phyloP scores from a whole-genome alignment of 2,888 invertebrate species.

The Aphidius colemani region DNA sequence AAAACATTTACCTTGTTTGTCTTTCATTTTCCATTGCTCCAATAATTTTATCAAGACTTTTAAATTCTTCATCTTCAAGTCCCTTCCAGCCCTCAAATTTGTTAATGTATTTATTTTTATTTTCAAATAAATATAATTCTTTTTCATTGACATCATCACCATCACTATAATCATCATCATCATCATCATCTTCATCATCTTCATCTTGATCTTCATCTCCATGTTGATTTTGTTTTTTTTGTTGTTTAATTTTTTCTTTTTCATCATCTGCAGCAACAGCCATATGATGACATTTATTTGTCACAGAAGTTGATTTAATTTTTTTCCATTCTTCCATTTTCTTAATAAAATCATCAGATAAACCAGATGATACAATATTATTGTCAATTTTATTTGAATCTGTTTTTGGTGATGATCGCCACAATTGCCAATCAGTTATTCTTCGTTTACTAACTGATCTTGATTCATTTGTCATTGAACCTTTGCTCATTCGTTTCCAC shows the following conservation, averaged over 20 bases:
- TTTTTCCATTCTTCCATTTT: constrained; percentile 87
- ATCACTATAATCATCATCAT: constrained; percentile 46
- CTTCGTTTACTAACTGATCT: constrained; percentile 54
- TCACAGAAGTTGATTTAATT: constrained; percentile 62
- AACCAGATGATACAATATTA: constrained; percentile 24
- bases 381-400: constrained; percentile 38
- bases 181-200: constrained; percentile 19
- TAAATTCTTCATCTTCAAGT: constrained; percentile 62
- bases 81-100: constrained; percentile 37
- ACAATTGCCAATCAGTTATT: constrained; percentile 68
- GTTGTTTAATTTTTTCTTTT: constrained; percentile 31
- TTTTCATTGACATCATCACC: not conserved
- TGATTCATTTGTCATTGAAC: constrained; percentile 41
- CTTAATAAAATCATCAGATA: constrained; percentile 75
- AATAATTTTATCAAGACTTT: constrained; percentile 67
- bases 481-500: constrained; percentile 78
- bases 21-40: constrained; percentile 68
- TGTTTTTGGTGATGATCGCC: constrained; percentile 61
- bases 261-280: constrained; percentile 45
- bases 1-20: constrained; percentile 63
- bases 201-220: constrained; percentile 20
- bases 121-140: constrained; percentile 20
- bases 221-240: constrained; percentile 29
- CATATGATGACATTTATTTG: no score
- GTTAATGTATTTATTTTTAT: constrained; percentile 43